Evolutionary conservation across 2,797 vertebrate species (phyloP), one percentile per base, ranked within the genome.

Genomic region (Myiotriccus ornatus): DNA sequence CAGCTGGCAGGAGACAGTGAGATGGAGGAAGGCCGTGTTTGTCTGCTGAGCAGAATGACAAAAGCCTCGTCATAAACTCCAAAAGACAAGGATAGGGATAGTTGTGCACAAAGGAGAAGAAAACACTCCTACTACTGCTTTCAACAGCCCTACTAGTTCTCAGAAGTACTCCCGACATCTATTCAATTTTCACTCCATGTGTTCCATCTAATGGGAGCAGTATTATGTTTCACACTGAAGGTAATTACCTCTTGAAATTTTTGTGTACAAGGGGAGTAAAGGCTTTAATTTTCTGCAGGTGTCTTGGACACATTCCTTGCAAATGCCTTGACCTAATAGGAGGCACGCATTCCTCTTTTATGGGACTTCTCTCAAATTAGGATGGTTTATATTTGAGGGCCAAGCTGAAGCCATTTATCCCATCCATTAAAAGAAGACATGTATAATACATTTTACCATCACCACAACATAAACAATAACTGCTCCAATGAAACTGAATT

Each of bases 261-360:
- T 96, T 96, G 94, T 95, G 97, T 93, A 87, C 74, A 65, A 95
- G 89, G 90, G 70, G 83, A 96, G 86, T 43, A 93, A 96, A 86
- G 67, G 90, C 87, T 97, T 97, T 96, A 96, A 97, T 98, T 98
- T 98, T 98, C 95, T 96, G 94, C 97, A 98, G 97, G 98, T 98
- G 96, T 93, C 96, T 96, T 96, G 96, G 96, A 95, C 83, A 87
- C 82, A 93, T 89, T 94, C 92, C 77, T 93, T 50, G 71, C 53
- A 95, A 94, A 97, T 93, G 95, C 68, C 87, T 59, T 89, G 82
- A 81, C 91, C 93, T 88, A 81, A 96, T 96, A 97, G 85, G 91
- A 97, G 91, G 95, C 95, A 81, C 34, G 5, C 93, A 92, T 96
- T 97, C 96, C 93, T 95, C 50, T 84, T 96, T 91, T 81, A 93